A percentile compares a stretch with the other conserved stretches of the same genome.
These are phyloP conservation scores for Lates calcarifer DNA, from an alignment of 2,113 vertebrate species.

Conservation along the genomic window DNA sequence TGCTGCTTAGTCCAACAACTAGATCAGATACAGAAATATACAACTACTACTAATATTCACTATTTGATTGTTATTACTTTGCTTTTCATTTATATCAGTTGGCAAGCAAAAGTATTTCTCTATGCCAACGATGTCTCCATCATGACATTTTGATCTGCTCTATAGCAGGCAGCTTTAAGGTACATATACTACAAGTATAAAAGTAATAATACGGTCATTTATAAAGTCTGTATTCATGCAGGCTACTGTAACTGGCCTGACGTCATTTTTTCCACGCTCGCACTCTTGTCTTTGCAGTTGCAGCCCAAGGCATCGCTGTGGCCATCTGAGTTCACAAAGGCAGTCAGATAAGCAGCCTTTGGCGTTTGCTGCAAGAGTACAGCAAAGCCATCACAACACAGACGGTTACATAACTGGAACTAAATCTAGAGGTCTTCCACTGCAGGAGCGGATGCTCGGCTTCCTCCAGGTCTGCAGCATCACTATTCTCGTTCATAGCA, in stretches of 20 bases:
- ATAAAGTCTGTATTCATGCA: constrained; percentile 1
- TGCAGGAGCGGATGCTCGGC: constrained; percentile 45
- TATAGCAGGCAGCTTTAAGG: background rate
- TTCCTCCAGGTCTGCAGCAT: constrained; percentile 34
- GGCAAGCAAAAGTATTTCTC: background rate
- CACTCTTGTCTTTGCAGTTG: constrained; percentile 7
- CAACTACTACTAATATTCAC: background rate
- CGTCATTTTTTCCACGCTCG: background rate
- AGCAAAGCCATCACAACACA: constrained; percentile 64
- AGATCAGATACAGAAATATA: background rate
- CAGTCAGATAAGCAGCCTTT: constrained; percentile 50
- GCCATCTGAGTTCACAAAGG: constrained; percentile 29
- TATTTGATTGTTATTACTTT: background rate
- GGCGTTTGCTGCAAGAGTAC: constrained; percentile 56
- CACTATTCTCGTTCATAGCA: background rate
- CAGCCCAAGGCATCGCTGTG: background rate
- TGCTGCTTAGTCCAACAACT: background rate
- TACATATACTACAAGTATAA: background rate
- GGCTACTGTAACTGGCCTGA: background rate
- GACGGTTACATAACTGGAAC: constrained; percentile 73
- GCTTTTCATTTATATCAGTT: background rate
- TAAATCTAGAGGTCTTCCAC: constrained; percentile 61
- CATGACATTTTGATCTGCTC: background rate
- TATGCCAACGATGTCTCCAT: background rate
- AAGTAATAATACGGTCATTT: background rate